A percentile compares a stretch with the other conserved stretches of the same genome.
phyloP scores from a whole-genome alignment of 1,140 invertebrate species.

The Drosophila sturtevanti region DNA sequence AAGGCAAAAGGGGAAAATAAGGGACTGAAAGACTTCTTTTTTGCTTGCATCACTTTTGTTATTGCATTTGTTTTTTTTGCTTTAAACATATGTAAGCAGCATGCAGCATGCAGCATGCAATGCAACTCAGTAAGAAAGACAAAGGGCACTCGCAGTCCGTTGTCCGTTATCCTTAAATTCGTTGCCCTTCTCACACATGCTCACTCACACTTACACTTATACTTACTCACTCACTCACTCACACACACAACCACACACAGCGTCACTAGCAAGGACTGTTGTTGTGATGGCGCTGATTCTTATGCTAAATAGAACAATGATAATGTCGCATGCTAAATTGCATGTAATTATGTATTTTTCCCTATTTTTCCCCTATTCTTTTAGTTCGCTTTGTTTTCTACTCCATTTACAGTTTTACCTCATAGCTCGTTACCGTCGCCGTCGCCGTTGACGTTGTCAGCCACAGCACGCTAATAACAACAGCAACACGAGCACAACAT shows the following conservation, averaged over 20 bases:
- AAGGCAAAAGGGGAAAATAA: too few species aligned
- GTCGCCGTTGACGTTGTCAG: slow-evolving; percentile 38
- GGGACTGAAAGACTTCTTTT: slow-evolving; percentile 44
- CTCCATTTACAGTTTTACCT: slow-evolving; percentile 33
- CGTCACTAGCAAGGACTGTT: slow-evolving; percentile 14
- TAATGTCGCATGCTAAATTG: slow-evolving; percentile 81
- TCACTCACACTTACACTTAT: neutral
- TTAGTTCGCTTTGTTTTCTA: slow-evolving; percentile 32
- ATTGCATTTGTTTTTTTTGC: slow-evolving; percentile 49
- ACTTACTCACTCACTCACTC: slow-evolving; percentile 1
- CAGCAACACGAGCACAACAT: slow-evolving; percentile 11
- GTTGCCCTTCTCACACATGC: slow-evolving; percentile 16
- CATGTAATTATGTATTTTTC: slow-evolving; percentile 79
- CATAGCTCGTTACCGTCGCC: slow-evolving; percentile 49
- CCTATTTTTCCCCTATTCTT: slow-evolving; percentile 54
- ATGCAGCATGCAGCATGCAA: slow-evolving; percentile 6
- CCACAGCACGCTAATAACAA: slow-evolving; percentile 39
- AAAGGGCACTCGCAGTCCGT: slow-evolving; percentile 50
- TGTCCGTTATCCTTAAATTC: slow-evolving; percentile 28
- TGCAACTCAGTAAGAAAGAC: slow-evolving; percentile 17
- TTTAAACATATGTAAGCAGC: slow-evolving; percentile 72
- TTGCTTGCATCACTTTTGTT: slow-evolving; percentile 75
- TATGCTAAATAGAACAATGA: slow-evolving; percentile 79
- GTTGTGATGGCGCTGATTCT: slow-evolving; percentile 49
- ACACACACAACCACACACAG: neutral